phyloP scores from a whole-genome alignment of 2,888 invertebrate genomes.

The Ditula angustiorana region DNA sequence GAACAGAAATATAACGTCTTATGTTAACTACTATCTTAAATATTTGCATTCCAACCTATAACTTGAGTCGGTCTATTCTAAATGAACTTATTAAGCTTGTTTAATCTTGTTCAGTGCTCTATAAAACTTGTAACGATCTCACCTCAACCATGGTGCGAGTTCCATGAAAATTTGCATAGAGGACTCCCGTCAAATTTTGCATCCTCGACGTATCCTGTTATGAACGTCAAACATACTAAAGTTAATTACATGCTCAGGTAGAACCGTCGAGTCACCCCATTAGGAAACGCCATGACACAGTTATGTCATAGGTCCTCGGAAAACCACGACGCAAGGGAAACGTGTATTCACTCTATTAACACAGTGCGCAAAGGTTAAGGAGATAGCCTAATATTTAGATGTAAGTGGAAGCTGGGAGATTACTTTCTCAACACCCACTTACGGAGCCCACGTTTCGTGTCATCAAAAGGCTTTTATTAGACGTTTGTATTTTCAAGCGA shows the following conservation, averaged over 20 bases:
- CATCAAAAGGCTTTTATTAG: not conserved
- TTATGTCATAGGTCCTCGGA: not conserved
- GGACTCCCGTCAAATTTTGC: not conserved
- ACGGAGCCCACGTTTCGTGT: not conserved
- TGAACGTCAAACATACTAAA: not conserved
- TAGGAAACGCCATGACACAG: slow-evolving; percentile 4
- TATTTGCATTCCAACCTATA: too few species aligned
- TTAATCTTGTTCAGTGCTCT: too few species aligned
- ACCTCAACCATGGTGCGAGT: not conserved
- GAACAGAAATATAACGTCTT: too few species aligned
- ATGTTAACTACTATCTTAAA: too few species aligned
- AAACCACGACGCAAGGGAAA: slow-evolving; percentile 9
- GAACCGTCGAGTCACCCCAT: not conserved
- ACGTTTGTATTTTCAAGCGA: not conserved
- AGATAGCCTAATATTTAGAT: not conserved
- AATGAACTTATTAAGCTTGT: too few species aligned
- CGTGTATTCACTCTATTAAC: not conserved
- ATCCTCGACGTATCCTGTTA: not conserved
- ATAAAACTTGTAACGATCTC: too few species aligned
- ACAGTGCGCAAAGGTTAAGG: not conserved
- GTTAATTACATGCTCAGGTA: slow-evolving; percentile 8
- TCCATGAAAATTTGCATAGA: not conserved
- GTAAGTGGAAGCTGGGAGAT: not conserved
- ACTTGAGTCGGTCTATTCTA: too few species aligned
- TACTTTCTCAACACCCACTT: not conserved